Evolutionary conservation across 2,797 vertebrate species (phyloP), one percentile per base, ranked within the genome.

Genomic region (Microctenopoma lineatum): DNA sequence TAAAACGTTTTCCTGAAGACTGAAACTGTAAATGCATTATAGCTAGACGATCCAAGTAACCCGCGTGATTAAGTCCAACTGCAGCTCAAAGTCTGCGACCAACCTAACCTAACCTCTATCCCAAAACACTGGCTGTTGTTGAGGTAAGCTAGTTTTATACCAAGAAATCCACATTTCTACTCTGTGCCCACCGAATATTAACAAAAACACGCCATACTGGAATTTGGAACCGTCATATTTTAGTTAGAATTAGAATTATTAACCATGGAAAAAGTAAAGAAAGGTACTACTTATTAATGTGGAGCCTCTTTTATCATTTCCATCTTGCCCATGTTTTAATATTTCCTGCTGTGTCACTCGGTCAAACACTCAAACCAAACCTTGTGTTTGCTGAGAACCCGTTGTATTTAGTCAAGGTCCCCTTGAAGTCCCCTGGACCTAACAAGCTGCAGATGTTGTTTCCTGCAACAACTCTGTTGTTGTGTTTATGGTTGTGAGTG

Each of bases 401-500:
- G 27, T 21, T 44, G 36, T 42, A 45, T 55, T 44, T 16, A 25
- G 13, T 67, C 57, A 50, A 47, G 15, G 70, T 61, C 51, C 13
- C 45, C 15, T 58, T 65, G 16, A 72, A 45, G 50, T 52, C 50
- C n/a, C 57, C 44, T 38, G 29, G 45, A 58, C 38, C 15, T 55
- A 16, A 50, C 50, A 55, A 15, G n/a, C 54, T 16, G 47, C 26
- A 29, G 50, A n/a, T 55, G 59, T 18, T 53, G 39, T 25, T 68
- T 73, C 11, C 52, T 79, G 53, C 44, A 12, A 50, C 50, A 38
- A 59, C 45, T 66, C 18, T 69, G 46, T 54, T 66, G 48, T 21
- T 61, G 69, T 61, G 66, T 64, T 68, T 74, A 53, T 66, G 39
- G 13, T 51, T 85, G 76, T 77, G 29, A 21, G 34, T 29, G n/a